Evolutionary conservation across 2,888 invertebrate genomes (phyloP), one percentile per base, ranked within the genome.

Genomic region (Microctonus hyperodae): DNA sequence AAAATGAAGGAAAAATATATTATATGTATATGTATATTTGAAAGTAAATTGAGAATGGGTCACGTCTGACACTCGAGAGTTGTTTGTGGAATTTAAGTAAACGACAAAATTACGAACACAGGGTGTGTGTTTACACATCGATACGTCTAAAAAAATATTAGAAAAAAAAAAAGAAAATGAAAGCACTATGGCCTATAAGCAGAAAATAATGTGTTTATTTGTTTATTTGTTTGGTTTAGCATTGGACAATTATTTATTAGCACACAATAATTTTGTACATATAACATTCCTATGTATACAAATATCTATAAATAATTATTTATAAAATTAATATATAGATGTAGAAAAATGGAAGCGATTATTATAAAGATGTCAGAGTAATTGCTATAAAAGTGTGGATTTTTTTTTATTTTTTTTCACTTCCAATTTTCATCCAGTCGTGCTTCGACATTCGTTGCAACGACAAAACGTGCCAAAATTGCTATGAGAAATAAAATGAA

Each of bases 381-480:
- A 55, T 33, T 33, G 55, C 55, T 31, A 33, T 56, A 31, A 56
- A 56, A 56, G 33, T 56, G 16, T 44, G 7, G 2, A 20, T 56
- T 33, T 56, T 33, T 20, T 31, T 20, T 66, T 48, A 20, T 10
- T 28, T 35, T 9, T 51, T 16, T 20, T 35, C 40, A 31, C 16
- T 35, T 16, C 50, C 35, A 53, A 23, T 40, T 58, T 58, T 7
- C 44, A 44, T 7, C 20, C 9, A 13, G 3, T 44, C 44, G 16
- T 11, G 20, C 16, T 13, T n/a, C 4, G 1, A 28, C 28, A 55
- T 55, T n/a, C n/a, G 22, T 33, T 57, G 31, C 40, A 44, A 59
- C 60, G 22, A 35, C 37, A 37, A 50, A 60, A 64, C 48, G 64
- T 68, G 64, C 64, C 64, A 64, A 61, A 64, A 56, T 50, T 28